A percentile compares a stretch with the other conserved stretches of the same genome.
phyloP scores from a whole-genome alignment of 1,140 invertebrate genomes.

The Aphelenchoides fujianensis region DNA sequence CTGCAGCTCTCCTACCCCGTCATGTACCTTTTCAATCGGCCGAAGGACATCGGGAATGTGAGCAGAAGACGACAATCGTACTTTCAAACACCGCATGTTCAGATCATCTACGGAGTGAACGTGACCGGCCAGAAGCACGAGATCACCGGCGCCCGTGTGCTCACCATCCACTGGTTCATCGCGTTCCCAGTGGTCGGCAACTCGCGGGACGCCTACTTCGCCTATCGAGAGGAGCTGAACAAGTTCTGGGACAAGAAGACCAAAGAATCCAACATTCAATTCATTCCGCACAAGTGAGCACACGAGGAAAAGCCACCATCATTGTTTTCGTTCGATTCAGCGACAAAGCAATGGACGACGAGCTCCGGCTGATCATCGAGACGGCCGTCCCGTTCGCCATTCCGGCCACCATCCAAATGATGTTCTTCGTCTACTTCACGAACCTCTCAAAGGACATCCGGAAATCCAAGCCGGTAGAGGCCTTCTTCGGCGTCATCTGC shows the following conservation, averaged over 20 bases:
- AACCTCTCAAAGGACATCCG: conserved; percentile 51
- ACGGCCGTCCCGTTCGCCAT: conserved; percentile 59
- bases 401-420: conserved; percentile 57
- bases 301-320: not conserved
- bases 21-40: conserved; percentile 60
- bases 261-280: conserved; percentile 51
- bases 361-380: conserved; percentile 57
- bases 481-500: conserved; percentile 58
- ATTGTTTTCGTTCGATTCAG: conserved; percentile 35
- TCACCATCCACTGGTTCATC: conserved; percentile 61
- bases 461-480: conserved; percentile 61
- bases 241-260: conserved; percentile 56
- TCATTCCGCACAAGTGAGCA: conserved; percentile 62
- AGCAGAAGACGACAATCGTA: too few relatives aligned
- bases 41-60: conserved; percentile 60
- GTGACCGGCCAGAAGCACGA: conserved; percentile 60
- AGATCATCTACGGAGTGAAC: conserved; percentile 60
- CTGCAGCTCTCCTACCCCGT: conserved; percentile 61
- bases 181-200: conserved; percentile 38
- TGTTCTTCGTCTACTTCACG: conserved; percentile 58
- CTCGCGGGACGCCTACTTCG: conserved; percentile 47
- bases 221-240: conserved; percentile 53
- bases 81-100: conserved; percentile 19
- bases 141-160: conserved; percentile 56
- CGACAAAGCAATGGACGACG: conserved; percentile 62